Evolutionary conservation across 2,888 invertebrate species (phyloP).

Genomic region (Agriopis aurantiaria): DNA sequence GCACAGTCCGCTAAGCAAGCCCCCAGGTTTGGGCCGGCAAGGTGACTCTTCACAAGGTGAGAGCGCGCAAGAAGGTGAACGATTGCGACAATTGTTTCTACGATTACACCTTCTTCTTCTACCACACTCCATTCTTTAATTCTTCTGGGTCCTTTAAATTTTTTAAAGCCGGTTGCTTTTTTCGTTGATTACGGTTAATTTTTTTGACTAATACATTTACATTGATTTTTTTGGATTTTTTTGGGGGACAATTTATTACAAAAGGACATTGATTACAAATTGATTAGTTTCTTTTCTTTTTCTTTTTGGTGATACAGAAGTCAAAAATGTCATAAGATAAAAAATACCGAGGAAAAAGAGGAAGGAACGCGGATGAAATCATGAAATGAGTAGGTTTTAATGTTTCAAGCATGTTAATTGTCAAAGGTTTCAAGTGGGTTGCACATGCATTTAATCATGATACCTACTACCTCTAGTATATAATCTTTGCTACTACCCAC

Average conservation of each 20-base stretch:
- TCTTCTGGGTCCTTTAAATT: not conserved
- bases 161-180: not conserved
- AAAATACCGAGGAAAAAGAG: no score
- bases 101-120: constrained; percentile 63
- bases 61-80: constrained; percentile 14
- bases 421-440: no score
- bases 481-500: no score
- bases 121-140: constrained; percentile 33
- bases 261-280: constrained; percentile 24
- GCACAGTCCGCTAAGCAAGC: constrained; percentile 54
- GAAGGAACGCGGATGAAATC: no score
- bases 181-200: not conserved
- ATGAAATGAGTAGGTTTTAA: no score
- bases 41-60: constrained; percentile 20
- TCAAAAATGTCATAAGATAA: not conserved
- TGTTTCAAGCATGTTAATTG: no score
- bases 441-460: no score
- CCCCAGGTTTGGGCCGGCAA: constrained; percentile 49
- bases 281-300: constrained; percentile 9
- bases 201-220: constrained; percentile 10
- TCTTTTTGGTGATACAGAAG: not conserved
- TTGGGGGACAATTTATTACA: constrained; percentile 35
- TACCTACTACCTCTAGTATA: no score
- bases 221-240: constrained; percentile 23
- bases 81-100: constrained; percentile 46